Percentiles rank a stretch among this genome's conserved stretches.
These are phyloP conservation scores for Drosophila sechellia DNA, from an alignment of 1,140 invertebrate genomes.

Conservation along the genomic window DNA sequence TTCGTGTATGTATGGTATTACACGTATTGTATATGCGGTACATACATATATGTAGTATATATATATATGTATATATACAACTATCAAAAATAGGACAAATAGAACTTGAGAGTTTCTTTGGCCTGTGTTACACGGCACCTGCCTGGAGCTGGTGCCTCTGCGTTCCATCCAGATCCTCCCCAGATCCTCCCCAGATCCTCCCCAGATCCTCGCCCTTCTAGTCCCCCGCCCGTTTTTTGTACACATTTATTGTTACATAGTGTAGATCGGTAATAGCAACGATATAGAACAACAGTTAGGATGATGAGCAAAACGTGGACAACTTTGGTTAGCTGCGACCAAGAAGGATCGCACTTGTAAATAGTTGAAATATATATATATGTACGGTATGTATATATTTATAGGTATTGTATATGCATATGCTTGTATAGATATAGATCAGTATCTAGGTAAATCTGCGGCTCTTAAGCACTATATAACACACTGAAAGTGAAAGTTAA, in stretches of 20 bases:
- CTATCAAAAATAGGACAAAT: conserved; percentile 80
- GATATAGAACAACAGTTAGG: conserved; percentile 46
- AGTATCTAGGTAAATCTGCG: conserved; percentile 24
- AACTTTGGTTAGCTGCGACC: conserved; percentile 46
- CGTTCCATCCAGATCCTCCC: no score
- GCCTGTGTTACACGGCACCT: conserved; percentile 1
- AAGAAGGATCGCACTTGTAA: conserved; percentile 66
- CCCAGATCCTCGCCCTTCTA: no score
- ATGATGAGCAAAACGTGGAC: conserved; percentile 49
- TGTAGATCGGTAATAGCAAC: conserved; percentile 39
- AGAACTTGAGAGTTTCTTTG: conserved; percentile 43
- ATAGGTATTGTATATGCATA: conserved; percentile 29
- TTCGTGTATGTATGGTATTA: conserved; percentile 30
- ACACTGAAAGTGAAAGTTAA: conserved; percentile 76
- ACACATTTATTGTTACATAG: conserved; percentile 49
- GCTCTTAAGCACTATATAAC: conserved; percentile 29
- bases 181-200: no score
- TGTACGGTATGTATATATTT: conserved; percentile 7
- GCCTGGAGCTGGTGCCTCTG: background rate
- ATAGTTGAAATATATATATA: conserved; percentile 50
- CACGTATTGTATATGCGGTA: conserved; percentile 27
- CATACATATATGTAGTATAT: conserved; percentile 16
- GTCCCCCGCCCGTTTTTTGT: conserved; percentile 9
- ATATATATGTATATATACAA: conserved; percentile 60
- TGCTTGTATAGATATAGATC: conserved; percentile 34